Conservation (phyloP, 2,113 vertebrate species). For the Cygnus buccinator region DNA sequence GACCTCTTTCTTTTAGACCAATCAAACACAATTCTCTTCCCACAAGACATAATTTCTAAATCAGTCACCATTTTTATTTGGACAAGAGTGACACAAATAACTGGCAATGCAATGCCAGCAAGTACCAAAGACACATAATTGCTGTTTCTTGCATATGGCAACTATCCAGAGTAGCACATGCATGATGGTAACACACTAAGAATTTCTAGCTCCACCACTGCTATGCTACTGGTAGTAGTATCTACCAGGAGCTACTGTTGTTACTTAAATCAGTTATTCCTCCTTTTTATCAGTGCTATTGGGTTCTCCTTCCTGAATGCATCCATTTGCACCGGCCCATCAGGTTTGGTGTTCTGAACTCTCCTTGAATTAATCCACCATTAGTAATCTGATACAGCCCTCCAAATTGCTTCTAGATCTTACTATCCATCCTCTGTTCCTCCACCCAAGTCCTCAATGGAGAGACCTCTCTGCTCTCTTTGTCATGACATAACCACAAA, state of each 20-base stretch:
- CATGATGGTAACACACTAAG: neutral
- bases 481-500: neutral
- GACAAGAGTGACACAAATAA: neutral
- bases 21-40: neutral
- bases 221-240: fast-evolving
- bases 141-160: neutral
- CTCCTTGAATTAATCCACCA: neutral
- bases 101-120: neutral
- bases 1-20: neutral
- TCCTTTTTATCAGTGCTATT: neutral
- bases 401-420: neutral
- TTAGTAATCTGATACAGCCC: neutral
- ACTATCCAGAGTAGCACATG: neutral
- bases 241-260: neutral
- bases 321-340: neutral
- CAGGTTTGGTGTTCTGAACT: neutral
- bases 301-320: neutral
- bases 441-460: neutral
- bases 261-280: neutral
- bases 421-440: neutral
- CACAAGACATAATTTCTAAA: neutral
- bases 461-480: neutral
- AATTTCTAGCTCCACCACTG: neutral
- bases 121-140: neutral
- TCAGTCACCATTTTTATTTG: neutral